Percentiles rank a stretch among this genome's conserved stretches.
Conservation (phyloP, 2,113 vertebrate species). For the Hydrochoerus hydrochaeris region DNA sequence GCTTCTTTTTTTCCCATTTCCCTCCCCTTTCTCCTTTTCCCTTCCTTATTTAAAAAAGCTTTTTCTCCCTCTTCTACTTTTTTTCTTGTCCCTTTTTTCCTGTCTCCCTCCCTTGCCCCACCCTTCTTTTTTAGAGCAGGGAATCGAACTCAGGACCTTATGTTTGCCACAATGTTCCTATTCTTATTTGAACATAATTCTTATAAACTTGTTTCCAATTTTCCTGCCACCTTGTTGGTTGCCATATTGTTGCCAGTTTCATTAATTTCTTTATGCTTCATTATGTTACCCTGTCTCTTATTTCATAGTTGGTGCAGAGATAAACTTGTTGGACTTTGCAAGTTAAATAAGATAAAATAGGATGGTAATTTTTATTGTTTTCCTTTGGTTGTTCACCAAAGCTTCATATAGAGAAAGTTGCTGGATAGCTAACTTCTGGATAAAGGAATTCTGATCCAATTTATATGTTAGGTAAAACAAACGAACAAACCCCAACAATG, state of each 20-base stretch:
- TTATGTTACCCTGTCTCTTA: neutral
- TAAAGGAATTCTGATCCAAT: neutral
- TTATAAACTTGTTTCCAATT: neutral
- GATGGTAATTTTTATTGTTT: neutral
- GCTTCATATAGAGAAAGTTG: neutral
- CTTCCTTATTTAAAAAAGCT: neutral
- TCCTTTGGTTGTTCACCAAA: neutral
- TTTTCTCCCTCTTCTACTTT: neutral
- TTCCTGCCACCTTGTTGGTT: neutral
- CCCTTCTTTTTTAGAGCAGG: too few species aligned
- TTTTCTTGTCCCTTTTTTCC: neutral
- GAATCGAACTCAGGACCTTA: too few species aligned
- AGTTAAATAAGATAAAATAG: neutral
- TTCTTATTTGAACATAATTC: neutral
- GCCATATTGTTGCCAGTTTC: neutral
- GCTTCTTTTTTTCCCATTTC: neutral
- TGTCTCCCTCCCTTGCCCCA: neutral
- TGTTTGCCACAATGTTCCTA: neutral
- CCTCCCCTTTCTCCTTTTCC: neutral
- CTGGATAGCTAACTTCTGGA: neutral
- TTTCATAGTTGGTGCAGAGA: neutral
- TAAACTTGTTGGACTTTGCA: neutral
- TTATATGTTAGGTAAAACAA: neutral
- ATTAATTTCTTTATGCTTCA: neutral
- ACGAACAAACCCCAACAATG: neutral